Evolutionary conservation across 2,797 vertebrate genomes (phyloP).

Genomic region (Parauchenoglanis punctatus): DNA sequence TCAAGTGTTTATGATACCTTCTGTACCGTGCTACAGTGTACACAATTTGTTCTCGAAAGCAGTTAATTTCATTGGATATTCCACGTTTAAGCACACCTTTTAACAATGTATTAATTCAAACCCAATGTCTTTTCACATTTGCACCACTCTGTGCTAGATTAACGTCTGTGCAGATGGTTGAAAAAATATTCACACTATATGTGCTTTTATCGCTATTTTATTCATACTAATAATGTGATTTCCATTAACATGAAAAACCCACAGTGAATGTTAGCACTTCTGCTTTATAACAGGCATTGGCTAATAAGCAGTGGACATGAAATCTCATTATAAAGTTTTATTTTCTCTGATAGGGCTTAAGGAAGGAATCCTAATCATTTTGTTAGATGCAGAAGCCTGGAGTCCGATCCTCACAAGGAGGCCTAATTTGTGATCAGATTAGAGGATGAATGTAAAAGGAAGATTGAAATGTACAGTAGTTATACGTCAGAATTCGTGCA

Average conservation of each 20-base stretch:
- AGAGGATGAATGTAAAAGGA: neutral
- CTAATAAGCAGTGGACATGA: slow-evolving; percentile 20
- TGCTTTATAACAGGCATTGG: neutral
- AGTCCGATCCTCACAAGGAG: neutral
- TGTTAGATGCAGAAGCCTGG: neutral
- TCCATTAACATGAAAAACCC: neutral
- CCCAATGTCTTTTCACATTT: neutral
- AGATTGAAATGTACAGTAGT: neutral
- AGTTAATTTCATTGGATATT: neutral
- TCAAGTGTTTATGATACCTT: neutral
- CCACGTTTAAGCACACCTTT: neutral
- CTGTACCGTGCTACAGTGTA: neutral
- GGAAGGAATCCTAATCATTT: neutral
- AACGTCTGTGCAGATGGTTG: no score
- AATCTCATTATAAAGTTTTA: slow-evolving; percentile 5
- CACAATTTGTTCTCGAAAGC: neutral
- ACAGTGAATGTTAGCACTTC: slow-evolving; percentile 4
- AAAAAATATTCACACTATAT: neutral
- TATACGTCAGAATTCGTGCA: neutral
- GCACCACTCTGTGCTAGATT: neutral
- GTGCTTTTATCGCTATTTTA: neutral
- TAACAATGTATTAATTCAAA: neutral
- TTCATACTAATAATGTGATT: neutral
- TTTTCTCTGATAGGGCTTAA: slow-evolving; percentile 12
- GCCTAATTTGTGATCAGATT: slow-evolving; percentile 21